These are phyloP conservation scores for Tetragonisca angustula DNA, from an alignment of 2,888 invertebrate species.

Conservation along the genomic window DNA sequence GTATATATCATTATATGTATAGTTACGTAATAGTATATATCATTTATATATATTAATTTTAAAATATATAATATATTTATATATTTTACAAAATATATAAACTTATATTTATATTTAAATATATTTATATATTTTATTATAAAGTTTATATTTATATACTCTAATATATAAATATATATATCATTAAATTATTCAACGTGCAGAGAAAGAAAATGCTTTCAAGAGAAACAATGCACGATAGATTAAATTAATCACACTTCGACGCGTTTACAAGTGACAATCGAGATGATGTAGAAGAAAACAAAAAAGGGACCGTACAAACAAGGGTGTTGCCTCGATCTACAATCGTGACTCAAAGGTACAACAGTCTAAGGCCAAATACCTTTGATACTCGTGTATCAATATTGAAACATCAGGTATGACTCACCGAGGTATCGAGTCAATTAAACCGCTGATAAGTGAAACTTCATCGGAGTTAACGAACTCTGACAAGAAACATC, in stretches of 20 bases:
- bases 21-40: too few relatives aligned
- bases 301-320: not conserved
- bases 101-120: too few relatives aligned
- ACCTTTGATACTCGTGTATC: not conserved
- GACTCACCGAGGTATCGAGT: not conserved
- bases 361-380: not conserved
- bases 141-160: too few relatives aligned
- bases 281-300: not conserved
- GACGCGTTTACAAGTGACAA: not conserved
- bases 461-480: constrained; percentile 17
- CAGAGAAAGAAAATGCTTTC: not conserved
- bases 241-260: not conserved
- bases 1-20: too few relatives aligned
- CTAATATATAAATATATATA: too few relatives aligned
- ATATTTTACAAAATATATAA: too few relatives aligned
- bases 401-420: constrained; percentile 15
- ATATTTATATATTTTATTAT: too few relatives aligned
- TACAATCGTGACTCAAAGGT: not conserved
- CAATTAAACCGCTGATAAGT: constrained; percentile 14
- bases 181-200: too few relatives aligned
- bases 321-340: not conserved
- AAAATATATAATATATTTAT: too few relatives aligned
- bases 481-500: constrained; percentile 17
- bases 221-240: not conserved
- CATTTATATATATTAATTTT: too few relatives aligned